These are phyloP conservation scores for Apamea crenata DNA, from an alignment of 2,888 invertebrate species.

Conservation along the genomic window DNA sequence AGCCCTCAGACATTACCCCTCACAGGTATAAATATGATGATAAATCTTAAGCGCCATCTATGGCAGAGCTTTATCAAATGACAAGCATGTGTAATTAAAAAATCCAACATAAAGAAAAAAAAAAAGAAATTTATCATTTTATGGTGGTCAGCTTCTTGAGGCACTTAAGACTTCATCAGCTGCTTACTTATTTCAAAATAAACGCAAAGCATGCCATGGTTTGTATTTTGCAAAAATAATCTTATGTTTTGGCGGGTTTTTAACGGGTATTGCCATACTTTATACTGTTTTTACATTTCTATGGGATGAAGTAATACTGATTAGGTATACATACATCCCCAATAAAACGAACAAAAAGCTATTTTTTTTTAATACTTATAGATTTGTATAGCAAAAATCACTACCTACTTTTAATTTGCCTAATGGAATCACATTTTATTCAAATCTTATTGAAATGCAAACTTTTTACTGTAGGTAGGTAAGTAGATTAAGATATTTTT, in stretches of 20 bases:
- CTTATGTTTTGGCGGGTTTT: background rate
- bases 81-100: background rate
- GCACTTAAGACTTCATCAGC: background rate
- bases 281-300: too few species aligned
- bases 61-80: background rate
- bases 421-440: background rate
- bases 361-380: background rate
- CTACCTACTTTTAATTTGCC: background rate
- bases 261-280: background rate
- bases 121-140: background rate
- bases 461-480: background rate
- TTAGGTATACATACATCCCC: background rate
- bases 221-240: background rate
- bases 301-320: too few species aligned
- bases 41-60: conserved; percentile 28
- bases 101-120: background rate
- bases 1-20: conserved; percentile 44
- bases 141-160: background rate
- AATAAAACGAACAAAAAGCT: background rate
- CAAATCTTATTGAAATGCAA: background rate
- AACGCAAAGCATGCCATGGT: background rate
- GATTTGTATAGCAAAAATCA: background rate
- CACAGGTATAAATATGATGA: conserved; percentile 31
- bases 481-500: background rate
- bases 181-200: background rate